Percentiles rank a stretch among this genome's conserved stretches.
Evolutionary conservation across 2,888 invertebrate genomes (phyloP).

Genomic region (Charanyca ferruginea): DNA sequence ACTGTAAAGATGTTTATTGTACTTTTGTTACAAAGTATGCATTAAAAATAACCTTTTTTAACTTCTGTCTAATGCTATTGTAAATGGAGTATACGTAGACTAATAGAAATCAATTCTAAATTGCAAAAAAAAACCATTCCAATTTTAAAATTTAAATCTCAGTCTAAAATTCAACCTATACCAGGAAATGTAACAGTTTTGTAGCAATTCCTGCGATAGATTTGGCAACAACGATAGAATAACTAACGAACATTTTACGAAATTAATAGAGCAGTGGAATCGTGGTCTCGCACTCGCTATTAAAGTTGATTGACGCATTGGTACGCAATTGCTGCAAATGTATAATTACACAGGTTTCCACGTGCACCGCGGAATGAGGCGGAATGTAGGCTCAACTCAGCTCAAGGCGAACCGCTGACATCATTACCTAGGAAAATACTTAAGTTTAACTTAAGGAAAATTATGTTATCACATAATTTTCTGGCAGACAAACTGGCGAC

Average conservation of each 20-base stretch:
- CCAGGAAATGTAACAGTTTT: conserved; percentile 30
- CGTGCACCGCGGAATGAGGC: conserved; percentile 73
- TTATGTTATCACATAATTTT: conserved; percentile 42
- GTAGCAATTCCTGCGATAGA: conserved; percentile 29
- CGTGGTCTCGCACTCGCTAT: conserved; percentile 59
- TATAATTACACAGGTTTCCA: conserved; percentile 78
- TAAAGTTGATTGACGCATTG: conserved; percentile 73
- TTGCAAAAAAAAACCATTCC: conserved; percentile 24
- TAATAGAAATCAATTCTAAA: conserved; percentile 30
- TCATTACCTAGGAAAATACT: conserved; percentile 76
- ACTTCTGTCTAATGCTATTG: too few species aligned
- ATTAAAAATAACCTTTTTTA: too few species aligned
- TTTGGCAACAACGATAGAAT: conserved; percentile 53
- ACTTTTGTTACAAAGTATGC: too few species aligned
- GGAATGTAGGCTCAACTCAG: conserved; percentile 83
- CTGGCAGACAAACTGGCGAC: conserved; percentile 64
- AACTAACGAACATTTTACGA: conserved; percentile 46
- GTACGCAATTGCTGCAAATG: conserved; percentile 74
- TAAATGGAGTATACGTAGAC: too few species aligned
- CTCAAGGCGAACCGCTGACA: conserved; percentile 83
- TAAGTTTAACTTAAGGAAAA: conserved; percentile 35
- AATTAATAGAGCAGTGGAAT: conserved; percentile 55
- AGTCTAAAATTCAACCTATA: too few species aligned
- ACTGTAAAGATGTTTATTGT: too few species aligned
- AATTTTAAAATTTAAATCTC: conserved; percentile 22